Conservation (phyloP, 2,888 invertebrate species). For the Tetragonisca angustula region DNA sequence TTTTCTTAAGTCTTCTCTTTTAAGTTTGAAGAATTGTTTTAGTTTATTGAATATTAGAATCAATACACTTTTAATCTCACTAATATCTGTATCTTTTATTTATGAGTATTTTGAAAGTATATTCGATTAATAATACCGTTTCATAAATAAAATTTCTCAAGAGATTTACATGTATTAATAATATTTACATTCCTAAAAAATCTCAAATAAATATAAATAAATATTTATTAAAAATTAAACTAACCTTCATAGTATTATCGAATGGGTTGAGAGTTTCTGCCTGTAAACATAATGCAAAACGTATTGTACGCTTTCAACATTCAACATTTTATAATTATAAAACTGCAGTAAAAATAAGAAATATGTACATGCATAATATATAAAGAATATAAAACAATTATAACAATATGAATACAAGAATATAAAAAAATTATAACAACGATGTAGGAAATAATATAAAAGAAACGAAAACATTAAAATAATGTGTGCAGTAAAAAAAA, state of each 20-base stretch:
- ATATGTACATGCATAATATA: neutral
- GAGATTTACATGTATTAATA: too few relatives aligned
- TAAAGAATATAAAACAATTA: neutral
- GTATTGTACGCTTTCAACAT: constrained; percentile 1
- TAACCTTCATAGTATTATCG: constrained; percentile 85
- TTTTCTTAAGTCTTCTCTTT: too few relatives aligned
- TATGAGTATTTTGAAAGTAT: neutral
- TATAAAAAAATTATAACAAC: neutral
- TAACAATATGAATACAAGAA: neutral
- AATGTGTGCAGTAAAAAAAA: constrained; percentile 54
- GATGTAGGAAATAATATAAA: neutral
- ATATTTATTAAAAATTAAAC: constrained; percentile 37
- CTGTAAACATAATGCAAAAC: constrained; percentile 84
- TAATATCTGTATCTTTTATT: too few relatives aligned
- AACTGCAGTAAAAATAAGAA: neutral
- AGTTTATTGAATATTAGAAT: too few relatives aligned
- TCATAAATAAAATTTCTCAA: too few relatives aligned
- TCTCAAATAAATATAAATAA: neutral
- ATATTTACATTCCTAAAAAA: neutral
- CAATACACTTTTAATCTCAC: too few relatives aligned
- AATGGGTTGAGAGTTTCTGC: constrained; percentile 96
- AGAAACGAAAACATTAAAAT: neutral
- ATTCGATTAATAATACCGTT: neutral
- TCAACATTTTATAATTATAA: neutral
- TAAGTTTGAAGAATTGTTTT: too few relatives aligned